Conservation (phyloP, 2,888 invertebrate species). For the Phengaris alcon region DNA sequence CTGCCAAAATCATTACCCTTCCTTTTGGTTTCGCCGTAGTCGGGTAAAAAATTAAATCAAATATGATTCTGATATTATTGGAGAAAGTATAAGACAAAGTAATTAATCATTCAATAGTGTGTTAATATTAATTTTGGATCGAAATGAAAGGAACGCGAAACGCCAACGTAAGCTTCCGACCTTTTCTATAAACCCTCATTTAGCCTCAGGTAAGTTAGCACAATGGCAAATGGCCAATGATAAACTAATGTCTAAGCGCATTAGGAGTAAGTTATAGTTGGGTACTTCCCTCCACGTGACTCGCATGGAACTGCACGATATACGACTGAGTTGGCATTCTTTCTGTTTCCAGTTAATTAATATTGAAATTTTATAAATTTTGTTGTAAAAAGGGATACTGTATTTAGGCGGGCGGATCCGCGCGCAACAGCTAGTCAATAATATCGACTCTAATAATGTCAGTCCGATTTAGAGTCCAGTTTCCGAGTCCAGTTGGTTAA, state of each 20-base stretch:
- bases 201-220: background rate
- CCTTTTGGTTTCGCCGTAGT: too few species aligned
- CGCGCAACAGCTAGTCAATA: too few species aligned
- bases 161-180: slow-evolving; percentile 7
- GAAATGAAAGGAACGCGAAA: background rate
- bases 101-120: background rate
- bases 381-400: too few species aligned
- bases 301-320: background rate
- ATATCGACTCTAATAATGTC: too few species aligned
- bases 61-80: background rate
- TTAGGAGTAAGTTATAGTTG: slow-evolving; percentile 22
- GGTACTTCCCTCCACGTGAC: background rate
- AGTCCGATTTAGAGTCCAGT: too few species aligned
- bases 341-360: background rate
- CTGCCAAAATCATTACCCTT: too few species aligned
- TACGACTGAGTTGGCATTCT: background rate
- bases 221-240: background rate
- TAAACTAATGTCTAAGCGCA: slow-evolving; percentile 25
- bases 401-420: too few species aligned
- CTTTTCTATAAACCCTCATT: slow-evolving; percentile 4
- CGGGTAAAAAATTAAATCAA: too few species aligned
- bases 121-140: background rate
- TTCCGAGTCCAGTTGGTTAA: too few species aligned
- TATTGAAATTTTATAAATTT: background rate
- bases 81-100: background rate